Conservation (phyloP, 2,888 invertebrate genomes). For the Hermaeophaga mercurialis region DNA sequence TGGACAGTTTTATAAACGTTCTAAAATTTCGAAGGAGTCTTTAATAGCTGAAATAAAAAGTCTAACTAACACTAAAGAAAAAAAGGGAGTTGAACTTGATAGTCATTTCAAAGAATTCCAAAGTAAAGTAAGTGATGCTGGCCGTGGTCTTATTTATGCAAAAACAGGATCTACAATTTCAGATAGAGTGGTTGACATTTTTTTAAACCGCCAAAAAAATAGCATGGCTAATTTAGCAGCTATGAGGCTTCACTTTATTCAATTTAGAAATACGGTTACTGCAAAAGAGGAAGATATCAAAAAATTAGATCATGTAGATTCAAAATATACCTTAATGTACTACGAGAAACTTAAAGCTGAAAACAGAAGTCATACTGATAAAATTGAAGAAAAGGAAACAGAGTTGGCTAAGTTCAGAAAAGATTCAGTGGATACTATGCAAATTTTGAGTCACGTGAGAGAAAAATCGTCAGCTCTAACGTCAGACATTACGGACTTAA, state of each 20-base stretch:
- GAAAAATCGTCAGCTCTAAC: slow-evolving; percentile 60
- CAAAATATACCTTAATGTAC: slow-evolving; percentile 47
- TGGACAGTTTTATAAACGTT: slow-evolving; percentile 36
- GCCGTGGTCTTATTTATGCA: slow-evolving; percentile 49
- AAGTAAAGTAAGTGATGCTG: slow-evolving; percentile 48
- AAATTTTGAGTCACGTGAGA: slow-evolving; percentile 60
- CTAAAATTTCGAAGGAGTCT: slow-evolving; percentile 36
- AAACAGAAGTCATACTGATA: slow-evolving; percentile 61
- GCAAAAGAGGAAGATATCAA: slow-evolving; percentile 49
- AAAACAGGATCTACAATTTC: slow-evolving; percentile 53
- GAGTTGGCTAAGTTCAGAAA: slow-evolving; percentile 58
- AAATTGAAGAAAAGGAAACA: slow-evolving; percentile 63
- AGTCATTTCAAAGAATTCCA: slow-evolving; percentile 43
- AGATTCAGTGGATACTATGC: slow-evolving; percentile 60
- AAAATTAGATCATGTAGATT: slow-evolving; percentile 55
- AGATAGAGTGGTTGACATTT: slow-evolving; percentile 35
- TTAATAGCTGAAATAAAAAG: slow-evolving; percentile 42
- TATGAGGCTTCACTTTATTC: slow-evolving; percentile 50
- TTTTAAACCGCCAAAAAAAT: slow-evolving; percentile 45
- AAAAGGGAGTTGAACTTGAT: slow-evolving; percentile 38
- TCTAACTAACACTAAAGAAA: slow-evolving; percentile 39
- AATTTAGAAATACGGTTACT: slow-evolving; percentile 47
- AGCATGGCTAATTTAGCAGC: slow-evolving; percentile 47
- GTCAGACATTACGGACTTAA: slow-evolving; percentile 47
- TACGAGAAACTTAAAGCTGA: slow-evolving; percentile 64